phyloP scores from a whole-genome alignment of 2,888 invertebrate genomes.

The Drosophila algonquin region DNA sequence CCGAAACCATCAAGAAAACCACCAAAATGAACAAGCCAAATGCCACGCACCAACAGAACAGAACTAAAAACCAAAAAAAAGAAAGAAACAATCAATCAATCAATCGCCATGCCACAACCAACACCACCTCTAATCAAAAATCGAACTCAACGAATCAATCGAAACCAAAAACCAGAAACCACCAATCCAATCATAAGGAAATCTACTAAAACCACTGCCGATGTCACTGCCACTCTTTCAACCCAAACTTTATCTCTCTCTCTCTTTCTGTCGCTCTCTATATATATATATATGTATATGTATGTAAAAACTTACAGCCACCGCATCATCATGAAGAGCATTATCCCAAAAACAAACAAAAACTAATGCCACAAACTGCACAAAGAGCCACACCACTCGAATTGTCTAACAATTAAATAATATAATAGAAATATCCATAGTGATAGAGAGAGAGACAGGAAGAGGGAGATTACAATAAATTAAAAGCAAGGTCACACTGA shows the following conservation, averaged over 20 bases:
- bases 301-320: conserved; percentile 47
- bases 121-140: conserved; percentile 56
- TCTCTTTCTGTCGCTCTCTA: neutral
- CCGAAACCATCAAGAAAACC: conserved; percentile 37
- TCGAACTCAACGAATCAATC: conserved; percentile 39
- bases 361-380: conserved; percentile 23
- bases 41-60: conserved; percentile 58
- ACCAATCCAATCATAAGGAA: conserved; percentile 45
- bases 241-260: conserved; percentile 34
- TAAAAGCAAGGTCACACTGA: no score
- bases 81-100: no score
- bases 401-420: conserved; percentile 28
- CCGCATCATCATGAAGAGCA: conserved; percentile 55
- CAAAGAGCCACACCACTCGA: conserved; percentile 18
- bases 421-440: conserved; percentile 13
- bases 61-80: conserved; percentile 36
- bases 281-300: conserved; percentile 20
- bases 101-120: conserved; percentile 59
- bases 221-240: conserved; percentile 55
- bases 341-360: conserved; percentile 21
- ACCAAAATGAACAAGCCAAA: conserved; percentile 27
- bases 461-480: neutral
- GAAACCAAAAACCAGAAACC: conserved; percentile 11
- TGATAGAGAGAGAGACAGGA: conserved; percentile 22
- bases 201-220: conserved; percentile 61